Evolutionary conservation across 2,888 invertebrate species (phyloP), one percentile per base, ranked within the genome.

Genomic region (Drepanosiphum platanoidis): DNA sequence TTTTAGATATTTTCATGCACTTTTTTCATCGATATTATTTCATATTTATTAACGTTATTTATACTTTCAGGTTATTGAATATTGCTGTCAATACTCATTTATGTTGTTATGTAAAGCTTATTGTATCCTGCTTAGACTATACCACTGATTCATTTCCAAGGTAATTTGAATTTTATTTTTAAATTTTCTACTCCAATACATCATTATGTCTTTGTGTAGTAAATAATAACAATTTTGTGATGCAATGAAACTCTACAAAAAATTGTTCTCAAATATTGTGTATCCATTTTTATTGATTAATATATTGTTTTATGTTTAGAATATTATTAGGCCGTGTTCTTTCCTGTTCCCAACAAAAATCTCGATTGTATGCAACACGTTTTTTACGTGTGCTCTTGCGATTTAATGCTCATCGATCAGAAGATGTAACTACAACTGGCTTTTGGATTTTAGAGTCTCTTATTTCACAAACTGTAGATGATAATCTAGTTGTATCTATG

Each of bases 81-180:
- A 86, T 87, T 32, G 86, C 87, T 42, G 64, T 86, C 30, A 86
- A 74, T 74, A 95, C 96, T 5, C 94, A 95, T 88, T 96, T 97
- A 89, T 96, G 96, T 88, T 96, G 96, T 89, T 98, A 98, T 90
- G 94, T 97, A 0, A 99, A 99, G 90, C 91, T 99, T 86, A 95
- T 97, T 83, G 93, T 97, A 86, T 96, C 98, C 8, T 95, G 96
- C 87, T 91, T 99, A 88, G 96, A 98, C 90, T 99, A 98, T 92
- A 93, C 4, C 91, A 93, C 74, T 79, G 94, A 95, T 86, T 94
- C 94, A 3, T 92, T 92, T 88, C 93, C 94, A 18, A 92, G 95
- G 42, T 93, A 93, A 88, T 92, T 30, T 11, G 27, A 3, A 61
- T 68, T 75, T 39, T 18, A 18, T 1, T n/a, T 80, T n/a, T 22